A percentile compares a stretch with the other conserved stretches of the same genome.
phyloP scores from a whole-genome alignment of 2,888 invertebrate genomes.

The Lepas anatifera region DNA sequence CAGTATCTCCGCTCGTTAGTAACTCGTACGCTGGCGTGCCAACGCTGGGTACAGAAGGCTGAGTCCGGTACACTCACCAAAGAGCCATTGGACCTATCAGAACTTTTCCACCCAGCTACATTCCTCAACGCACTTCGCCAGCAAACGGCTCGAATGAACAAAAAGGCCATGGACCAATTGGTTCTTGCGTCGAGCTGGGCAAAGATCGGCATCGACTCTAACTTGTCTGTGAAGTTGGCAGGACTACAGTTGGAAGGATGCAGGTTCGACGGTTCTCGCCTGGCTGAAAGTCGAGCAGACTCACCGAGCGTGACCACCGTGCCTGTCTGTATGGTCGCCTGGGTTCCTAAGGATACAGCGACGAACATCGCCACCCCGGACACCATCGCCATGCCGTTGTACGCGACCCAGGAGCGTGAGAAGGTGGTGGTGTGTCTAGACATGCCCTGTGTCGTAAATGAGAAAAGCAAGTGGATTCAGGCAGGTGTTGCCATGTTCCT shows the following conservation, averaged over 20 bases:
- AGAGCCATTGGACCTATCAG: conserved; percentile 47
- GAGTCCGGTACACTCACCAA: conserved; percentile 38
- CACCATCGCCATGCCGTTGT: conserved; percentile 38
- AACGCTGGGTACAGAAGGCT: conserved; percentile 39
- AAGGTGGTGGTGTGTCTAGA: conserved; percentile 40
- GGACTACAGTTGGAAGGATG: conserved; percentile 55
- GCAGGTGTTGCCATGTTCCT: conserved; percentile 51
- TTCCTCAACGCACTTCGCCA: conserved; percentile 62
- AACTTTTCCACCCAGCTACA: conserved; percentile 54
- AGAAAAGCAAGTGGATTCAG: conserved; percentile 46
- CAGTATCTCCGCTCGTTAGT: conserved; percentile 46
- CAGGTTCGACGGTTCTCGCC: conserved; percentile 44
- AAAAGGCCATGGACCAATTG: conserved; percentile 43
- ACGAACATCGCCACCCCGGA: conserved; percentile 32
- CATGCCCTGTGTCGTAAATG: conserved; percentile 40
- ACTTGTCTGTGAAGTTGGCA: conserved; percentile 39
- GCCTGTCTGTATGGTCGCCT: conserved; percentile 48
- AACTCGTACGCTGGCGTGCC: conserved; percentile 41
- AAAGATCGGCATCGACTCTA: conserved; percentile 34
- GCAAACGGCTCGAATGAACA: conserved; percentile 48
- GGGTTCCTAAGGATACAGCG: conserved; percentile 43
- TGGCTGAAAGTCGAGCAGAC: conserved; percentile 44
- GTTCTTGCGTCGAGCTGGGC: conserved; percentile 42
- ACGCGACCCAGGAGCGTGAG: conserved; percentile 41
- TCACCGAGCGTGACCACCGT: conserved; percentile 46